These are phyloP conservation scores for Scomber scombrus DNA, from an alignment of 2,113 vertebrate species.

Conservation along the genomic window DNA sequence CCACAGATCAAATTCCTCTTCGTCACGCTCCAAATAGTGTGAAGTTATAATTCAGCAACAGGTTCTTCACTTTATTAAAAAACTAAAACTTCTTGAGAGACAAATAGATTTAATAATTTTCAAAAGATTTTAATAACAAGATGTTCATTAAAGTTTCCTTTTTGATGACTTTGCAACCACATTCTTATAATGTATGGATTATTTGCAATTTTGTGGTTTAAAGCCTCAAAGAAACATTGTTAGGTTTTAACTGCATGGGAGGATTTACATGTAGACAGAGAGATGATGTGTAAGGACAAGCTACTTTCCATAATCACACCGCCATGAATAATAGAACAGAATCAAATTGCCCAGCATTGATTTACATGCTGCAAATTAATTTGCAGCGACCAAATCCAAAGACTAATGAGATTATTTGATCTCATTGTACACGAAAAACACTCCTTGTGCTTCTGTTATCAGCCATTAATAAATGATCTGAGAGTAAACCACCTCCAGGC, in stretches of 20 bases:
- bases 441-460: slow-evolving; percentile 33
- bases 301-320: slow-evolving; percentile 59
- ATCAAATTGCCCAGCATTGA: slow-evolving; percentile 31
- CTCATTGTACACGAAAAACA: slow-evolving; percentile 43
- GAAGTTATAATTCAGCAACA: slow-evolving; percentile 30
- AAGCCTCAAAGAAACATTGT: slow-evolving; percentile 10
- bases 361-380: slow-evolving; percentile 56
- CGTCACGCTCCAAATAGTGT: not conserved
- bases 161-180: not conserved
- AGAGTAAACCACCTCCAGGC: slow-evolving; percentile 28
- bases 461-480: slow-evolving; percentile 40
- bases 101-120: not conserved
- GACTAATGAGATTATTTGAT: slow-evolving; percentile 64
- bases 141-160: not conserved
- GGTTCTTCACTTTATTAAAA: not conserved
- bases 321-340: slow-evolving; percentile 43
- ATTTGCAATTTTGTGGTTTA: slow-evolving; percentile 13
- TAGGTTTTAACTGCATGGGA: not conserved
- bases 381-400: slow-evolving; percentile 32
- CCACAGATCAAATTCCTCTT: not conserved
- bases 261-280: slow-evolving; percentile 64
- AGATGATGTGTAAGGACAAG: slow-evolving; percentile 46
- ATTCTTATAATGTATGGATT: slow-evolving; percentile 8
- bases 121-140: not conserved
- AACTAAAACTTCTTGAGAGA: slow-evolving; percentile 9